Evolutionary conservation across 2,113 vertebrate genomes (phyloP), one percentile per base, ranked within the genome.

Genomic region (Psophia crepitans): DNA sequence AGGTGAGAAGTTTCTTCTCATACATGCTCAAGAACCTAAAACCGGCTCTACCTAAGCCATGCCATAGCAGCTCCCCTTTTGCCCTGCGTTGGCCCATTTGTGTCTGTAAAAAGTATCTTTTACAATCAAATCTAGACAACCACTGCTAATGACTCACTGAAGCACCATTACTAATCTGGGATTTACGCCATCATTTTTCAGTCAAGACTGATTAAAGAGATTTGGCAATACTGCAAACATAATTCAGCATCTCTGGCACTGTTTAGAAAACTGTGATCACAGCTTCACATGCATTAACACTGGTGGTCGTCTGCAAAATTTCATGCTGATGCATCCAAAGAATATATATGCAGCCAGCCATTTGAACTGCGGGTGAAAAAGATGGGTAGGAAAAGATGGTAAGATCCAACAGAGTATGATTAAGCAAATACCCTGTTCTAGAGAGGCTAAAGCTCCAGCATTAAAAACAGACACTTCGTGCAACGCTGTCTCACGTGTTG

Each of bases 241-340:
- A 94, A 93, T 68, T 90, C 93, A 93, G 90, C 89, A 89, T 87
- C 78, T 80, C 82, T 80, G 78, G 88, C 86, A 90, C 86, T 84
- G 82, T 94, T 88, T 93, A 82, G 78, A 85, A 94, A 91, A 92
- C 94, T 92, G 90, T 70, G 94, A 94, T 81, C 83, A 76, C 94
- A 96, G 80, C 46, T 96, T 96, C 73, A 66, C 14, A 14, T 69
- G 68, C 17, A 82, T 73, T 78, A 75, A 65, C 65, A 51, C 86
- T 65, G 70, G 90, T 82, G 94, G 76, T 87, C 84, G 93, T 94
- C 71, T 93, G 84, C 77, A 96, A 94, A 76, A 81, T 85, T 46
- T 75, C 94, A 74, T 64, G 74, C 82, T 74, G 76, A 87, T 60
- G 69, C 49, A 76, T 90, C 71, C 68, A 53, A 90, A 94, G 28